Percentiles rank a stretch among this genome's conserved stretches.
Evolutionary conservation across 92 coral and sea anemone genomes (phyloP).

Genomic region (Palythoa heliodiscus): DNA sequence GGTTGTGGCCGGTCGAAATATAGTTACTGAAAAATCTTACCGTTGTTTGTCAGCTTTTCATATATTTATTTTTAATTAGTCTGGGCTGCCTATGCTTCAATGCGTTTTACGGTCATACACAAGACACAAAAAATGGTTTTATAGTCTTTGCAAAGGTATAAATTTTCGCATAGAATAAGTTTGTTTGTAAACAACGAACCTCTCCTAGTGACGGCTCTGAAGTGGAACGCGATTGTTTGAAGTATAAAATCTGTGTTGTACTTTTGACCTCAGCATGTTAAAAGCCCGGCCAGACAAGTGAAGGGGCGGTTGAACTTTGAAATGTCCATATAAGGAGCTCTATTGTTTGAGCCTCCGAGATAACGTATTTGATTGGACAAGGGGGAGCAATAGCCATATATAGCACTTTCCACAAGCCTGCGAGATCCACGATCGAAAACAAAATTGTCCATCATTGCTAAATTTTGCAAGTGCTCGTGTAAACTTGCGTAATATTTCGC

Average conservation of each 20-base stretch:
- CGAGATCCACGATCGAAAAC: constrained; percentile 24
- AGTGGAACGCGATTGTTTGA: too few species aligned
- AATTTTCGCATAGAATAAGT: too few species aligned
- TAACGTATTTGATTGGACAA: constrained; percentile 56
- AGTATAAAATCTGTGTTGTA: not conserved
- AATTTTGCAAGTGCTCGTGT: constrained; percentile 14
- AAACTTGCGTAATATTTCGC: constrained; percentile 42
- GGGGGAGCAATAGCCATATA: constrained; percentile 53
- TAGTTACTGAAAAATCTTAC: too few species aligned
- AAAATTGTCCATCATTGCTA: constrained; percentile 32
- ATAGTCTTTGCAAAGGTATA: too few species aligned
- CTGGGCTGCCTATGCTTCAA: too few species aligned
- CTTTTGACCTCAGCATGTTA: not conserved
- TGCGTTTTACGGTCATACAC: too few species aligned
- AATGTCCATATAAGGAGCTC: constrained; percentile 39
- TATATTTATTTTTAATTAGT: too few species aligned
- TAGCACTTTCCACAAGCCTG: constrained; percentile 37
- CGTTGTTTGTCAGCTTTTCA: too few species aligned
- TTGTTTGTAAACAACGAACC: too few species aligned
- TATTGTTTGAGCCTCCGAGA: not conserved
- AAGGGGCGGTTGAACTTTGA: constrained; percentile 44
- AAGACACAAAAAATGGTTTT: too few species aligned
- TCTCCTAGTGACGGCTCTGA: too few species aligned
- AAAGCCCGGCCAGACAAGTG: not conserved
- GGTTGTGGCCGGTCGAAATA: too few species aligned